Evolutionary conservation across 2,797 vertebrate species (phyloP), one percentile per base, ranked within the genome.

Genomic region (Varecia variegata): DNA sequence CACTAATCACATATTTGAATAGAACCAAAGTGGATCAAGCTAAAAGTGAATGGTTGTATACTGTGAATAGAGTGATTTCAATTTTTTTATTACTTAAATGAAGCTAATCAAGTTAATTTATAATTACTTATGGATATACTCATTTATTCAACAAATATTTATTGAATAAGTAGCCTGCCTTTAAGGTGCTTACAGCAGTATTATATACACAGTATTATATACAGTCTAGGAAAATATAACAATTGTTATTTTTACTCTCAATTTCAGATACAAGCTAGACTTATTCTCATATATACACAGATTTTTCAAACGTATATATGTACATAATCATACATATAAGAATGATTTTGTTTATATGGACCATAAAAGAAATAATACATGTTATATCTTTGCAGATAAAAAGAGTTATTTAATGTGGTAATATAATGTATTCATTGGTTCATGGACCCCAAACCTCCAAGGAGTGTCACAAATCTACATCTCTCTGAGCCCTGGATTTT

Each of bases 401-500:
- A 96, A 90, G 88, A 90, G 54, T 76, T 83, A 83, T 95, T 91
- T 97, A 94, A 96, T 86, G 84, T 93, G 80, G 8, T 94, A 90
- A 83, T 94, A 90, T 94, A 97, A 96, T 92, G 80, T 96, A 93
- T 88, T 95, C 95, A 56, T 82, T 96, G 89, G 89, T 94, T 97
- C 96, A 90, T 86, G 95, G 95, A 95, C 96, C 94, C 92, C 89
- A 95, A 95, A 92, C 58, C 96, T 97, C 95, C 87, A 88, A 96
- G 96, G 97, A 96, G 5, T 86, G n/a, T 65, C 62, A 76, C 86
- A 92, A 79, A 96, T 80, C 80, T 93, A 77, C 77, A 82, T 81
- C 70, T 95, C 60, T 97, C 80, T 95, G 67, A 87, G 71, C 45
- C 50, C 79, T 91, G 80, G 76, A 85, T 92, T 97, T 93, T 92